Percentiles rank a stretch among this genome's conserved stretches.
These are phyloP conservation scores for Physeter macrocephalus DNA, from an alignment of 2,113 vertebrate species.

Conservation along the genomic window DNA sequence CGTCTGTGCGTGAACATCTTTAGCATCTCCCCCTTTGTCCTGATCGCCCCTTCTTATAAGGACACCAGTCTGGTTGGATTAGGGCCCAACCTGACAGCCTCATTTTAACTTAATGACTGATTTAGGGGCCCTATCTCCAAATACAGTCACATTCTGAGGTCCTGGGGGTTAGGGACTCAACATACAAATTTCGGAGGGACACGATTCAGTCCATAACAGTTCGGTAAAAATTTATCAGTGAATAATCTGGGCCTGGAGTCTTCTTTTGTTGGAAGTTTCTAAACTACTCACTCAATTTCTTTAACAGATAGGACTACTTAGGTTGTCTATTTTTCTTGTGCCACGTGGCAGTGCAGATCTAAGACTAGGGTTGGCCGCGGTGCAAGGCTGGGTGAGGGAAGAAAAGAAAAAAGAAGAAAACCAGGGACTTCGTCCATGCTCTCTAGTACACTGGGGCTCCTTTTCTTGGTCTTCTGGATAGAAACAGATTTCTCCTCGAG, in stretches of 20 bases:
- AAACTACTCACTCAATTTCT: neutral
- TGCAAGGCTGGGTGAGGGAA: neutral
- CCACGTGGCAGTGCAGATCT: neutral
- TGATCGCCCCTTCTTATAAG: too few species aligned
- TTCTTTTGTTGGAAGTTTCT: neutral
- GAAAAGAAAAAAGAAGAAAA: neutral
- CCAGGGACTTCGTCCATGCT: neutral
- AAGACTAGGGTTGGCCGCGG: neutral
- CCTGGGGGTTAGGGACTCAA: too few species aligned
- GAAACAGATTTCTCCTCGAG: neutral
- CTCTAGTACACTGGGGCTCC: neutral
- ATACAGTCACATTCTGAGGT: too few species aligned
- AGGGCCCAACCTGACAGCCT: too few species aligned
- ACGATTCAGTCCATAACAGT: too few species aligned
- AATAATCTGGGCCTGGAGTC: too few species aligned
- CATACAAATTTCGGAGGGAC: too few species aligned
- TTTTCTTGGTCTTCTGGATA: neutral
- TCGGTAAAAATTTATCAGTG: neutral
- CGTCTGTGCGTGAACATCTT: too few species aligned
- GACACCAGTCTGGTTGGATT: too few species aligned
- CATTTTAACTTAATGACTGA: too few species aligned
- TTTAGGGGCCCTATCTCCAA: too few species aligned
- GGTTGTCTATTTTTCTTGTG: neutral
- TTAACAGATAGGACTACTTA: neutral
- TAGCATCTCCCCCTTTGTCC: too few species aligned